Conservation (phyloP, 2,113 vertebrate genomes). For the Syrrhaptes paradoxus region DNA sequence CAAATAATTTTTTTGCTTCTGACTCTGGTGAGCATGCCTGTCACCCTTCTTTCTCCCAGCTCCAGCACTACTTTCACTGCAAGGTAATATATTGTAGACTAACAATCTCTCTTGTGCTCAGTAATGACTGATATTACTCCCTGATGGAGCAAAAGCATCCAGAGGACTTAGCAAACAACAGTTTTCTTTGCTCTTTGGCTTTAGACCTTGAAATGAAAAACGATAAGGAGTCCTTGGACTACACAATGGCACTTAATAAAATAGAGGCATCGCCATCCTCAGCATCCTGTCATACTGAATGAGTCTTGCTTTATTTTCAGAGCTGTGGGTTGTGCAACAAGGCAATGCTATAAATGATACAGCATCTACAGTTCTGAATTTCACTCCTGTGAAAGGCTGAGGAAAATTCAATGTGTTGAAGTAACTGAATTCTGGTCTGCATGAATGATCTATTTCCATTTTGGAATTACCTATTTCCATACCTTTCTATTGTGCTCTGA, state of each 20-base stretch:
- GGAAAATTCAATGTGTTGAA: background rate
- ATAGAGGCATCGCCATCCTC: background rate
- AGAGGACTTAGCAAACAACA: slow-evolving; percentile 3
- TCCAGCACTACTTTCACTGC: background rate
- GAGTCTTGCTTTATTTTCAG: background rate
- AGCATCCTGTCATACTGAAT: background rate
- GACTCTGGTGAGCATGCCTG: background rate
- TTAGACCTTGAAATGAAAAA: slow-evolving; percentile 47
- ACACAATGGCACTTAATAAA: background rate
- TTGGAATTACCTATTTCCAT: slow-evolving; percentile 55
- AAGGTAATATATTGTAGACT: background rate
- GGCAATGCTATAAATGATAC: background rate
- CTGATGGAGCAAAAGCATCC: background rate
- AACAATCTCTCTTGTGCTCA: background rate
- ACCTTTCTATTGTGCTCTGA: slow-evolving; percentile 73
- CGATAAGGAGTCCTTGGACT: background rate
- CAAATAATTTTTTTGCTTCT: background rate
- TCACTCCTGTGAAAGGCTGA: background rate
- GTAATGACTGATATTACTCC: background rate
- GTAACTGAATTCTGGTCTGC: slow-evolving; percentile 12
- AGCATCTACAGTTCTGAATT: background rate
- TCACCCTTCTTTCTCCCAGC: background rate
- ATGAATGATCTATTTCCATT: background rate
- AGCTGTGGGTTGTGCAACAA: background rate
- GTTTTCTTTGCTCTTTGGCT: background rate